Base-by-base conservation (phyloP, 1,140 invertebrate species). In the Hormaphis cornu region DNA sequence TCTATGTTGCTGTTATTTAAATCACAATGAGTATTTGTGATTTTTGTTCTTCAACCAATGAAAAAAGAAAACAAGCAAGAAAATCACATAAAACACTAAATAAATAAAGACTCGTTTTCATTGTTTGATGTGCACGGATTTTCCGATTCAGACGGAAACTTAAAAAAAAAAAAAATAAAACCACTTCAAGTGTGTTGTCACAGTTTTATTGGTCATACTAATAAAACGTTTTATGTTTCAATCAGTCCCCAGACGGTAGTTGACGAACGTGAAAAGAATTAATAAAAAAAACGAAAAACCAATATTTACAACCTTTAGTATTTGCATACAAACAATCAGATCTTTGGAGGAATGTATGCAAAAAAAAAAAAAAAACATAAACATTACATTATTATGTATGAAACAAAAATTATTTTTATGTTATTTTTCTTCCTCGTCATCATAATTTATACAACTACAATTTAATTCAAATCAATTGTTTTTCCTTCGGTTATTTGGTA, bases 181-280 rank as follows among this genome's bases (percentile, higher is more conserved):
- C n/a, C n/a, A 22, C 20, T 37, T 37, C n/a, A 24, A 1, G 54
- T n/a, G n/a, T 58, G 24, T 10, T 24, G 35, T 24, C 35, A 37
- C 40, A 37, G 33, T 22, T 40, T 58, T 40, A 58, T 58, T 40
- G 35, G 20, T 58, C 40, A 56, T 37, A 20, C 16, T 40, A 56
- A 56, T 56, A 58, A 58, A 58, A 24, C 22, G 28, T 58, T 40
- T 58, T 58, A 24, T 40, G 33, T 58, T 40, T 58, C 54, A 58
- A 58, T 58, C 33, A 58, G 20, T 58, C 54, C 35, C 54, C 1
- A 37, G 54, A 58, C 6, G 4, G 54, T 24, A 14, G 37, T 58
- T 58, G 40, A 8, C 54, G 33, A 58, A 58, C 54, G 54, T 58
- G 54, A 24, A 24, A 24, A 26, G 54, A 20, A 56, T 56, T 37